Base-by-base conservation (phyloP, 2,888 invertebrate genomes). In the Polydrusus pterygomalis region DNA sequence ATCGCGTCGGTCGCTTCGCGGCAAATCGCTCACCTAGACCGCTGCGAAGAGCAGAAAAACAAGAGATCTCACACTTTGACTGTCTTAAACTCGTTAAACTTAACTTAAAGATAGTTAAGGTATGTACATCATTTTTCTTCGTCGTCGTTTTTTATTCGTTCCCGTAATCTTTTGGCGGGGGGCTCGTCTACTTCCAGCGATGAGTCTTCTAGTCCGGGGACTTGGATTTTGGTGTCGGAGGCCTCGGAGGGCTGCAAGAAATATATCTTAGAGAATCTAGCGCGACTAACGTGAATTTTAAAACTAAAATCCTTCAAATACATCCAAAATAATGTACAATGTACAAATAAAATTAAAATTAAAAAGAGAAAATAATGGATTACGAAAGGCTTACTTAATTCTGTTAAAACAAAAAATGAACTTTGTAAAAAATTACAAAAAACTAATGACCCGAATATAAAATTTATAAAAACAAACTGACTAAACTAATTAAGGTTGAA, bases 151-250 rank as follows among this genome's bases (percentile, higher is more conserved):
- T 86, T 86, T 78, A 87, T 84, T 62, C 84, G 84, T 75, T 87
- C 86, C 43, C 87, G 80, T 62, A 86, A 79, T 74, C 87, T 83
- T 82, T 89, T 88, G 17, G 86, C 84, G 60, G 88, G 88, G 2
- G 88, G 88, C 78, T 88, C 88, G 75, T 88, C 88, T 20, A 87
- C 86, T 18, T 85, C 81, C 15, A 43, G 13, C 34, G 34, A 34
- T 38, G 88, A 88, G 77, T 89, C 89, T 63, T 91, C 91, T 77
- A 94, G 88, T 30, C 93, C 93, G 15, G 94, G 94, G 79, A 94
- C 89, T 84, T 92, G 92, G 82, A 94, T 94, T 87, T 93, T 93
- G 17, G 94, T 94, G 82, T 94, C 94, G 2, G 93, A 92, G n/a
- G 94, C 94, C 88, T 94, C 93, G 8, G 93, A 93, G 13, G 94